Base-by-base conservation (phyloP, 2,113 vertebrate species). In the Hydrolagus affinis region DNA sequence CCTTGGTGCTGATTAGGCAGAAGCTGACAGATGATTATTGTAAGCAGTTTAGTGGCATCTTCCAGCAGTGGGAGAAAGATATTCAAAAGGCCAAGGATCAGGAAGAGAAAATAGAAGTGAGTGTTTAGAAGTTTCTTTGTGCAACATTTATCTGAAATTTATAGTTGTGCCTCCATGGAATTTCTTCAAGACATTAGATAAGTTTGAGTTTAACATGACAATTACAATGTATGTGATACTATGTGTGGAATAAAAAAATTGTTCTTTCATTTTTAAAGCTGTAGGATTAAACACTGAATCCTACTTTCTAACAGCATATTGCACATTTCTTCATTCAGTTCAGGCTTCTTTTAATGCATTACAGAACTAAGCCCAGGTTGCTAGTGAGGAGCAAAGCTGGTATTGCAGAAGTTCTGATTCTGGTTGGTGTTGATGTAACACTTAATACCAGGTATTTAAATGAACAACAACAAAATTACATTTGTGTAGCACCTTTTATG, bases 21-120 rank as follows among this genome's bases (percentile, higher is more conserved):
- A 86, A 87, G 69, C 32, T 87, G 60, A 75, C 85, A 56, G 86
- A 88, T 28, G 85, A 88, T 32, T 89, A 88, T 85, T 74, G 76
- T 32, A 85, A 77, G 60, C 87, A 88, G 77, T 88, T 89, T 85
- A 86, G 23, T 28, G 73, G 86, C 6, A 87, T 87, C 23, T 89
- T 89, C 80, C 86, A 88, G 64, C 89, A 88, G 23, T 88, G 89
- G 89, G 86, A 88, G 25, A 86, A 59, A 11, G 87, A 89, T 64
- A 72, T 88, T 32, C 80, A 86, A 44, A 89, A 86, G 72, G 80
- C 83, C n/a, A 89, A 89, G 75, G 88, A 89, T 32, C 86, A 88
- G 70, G 88, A 89, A 72, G 87, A 88, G 66, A 88, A 89, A 68
- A 83, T 88, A n/a, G 85, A 23, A 85, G 89, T 89, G 86, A 85